Percentiles rank a stretch among this genome's conserved stretches.
These are phyloP conservation scores for Poecilia latipinna DNA, from an alignment of 2,113 vertebrate species.

Conservation along the genomic window DNA sequence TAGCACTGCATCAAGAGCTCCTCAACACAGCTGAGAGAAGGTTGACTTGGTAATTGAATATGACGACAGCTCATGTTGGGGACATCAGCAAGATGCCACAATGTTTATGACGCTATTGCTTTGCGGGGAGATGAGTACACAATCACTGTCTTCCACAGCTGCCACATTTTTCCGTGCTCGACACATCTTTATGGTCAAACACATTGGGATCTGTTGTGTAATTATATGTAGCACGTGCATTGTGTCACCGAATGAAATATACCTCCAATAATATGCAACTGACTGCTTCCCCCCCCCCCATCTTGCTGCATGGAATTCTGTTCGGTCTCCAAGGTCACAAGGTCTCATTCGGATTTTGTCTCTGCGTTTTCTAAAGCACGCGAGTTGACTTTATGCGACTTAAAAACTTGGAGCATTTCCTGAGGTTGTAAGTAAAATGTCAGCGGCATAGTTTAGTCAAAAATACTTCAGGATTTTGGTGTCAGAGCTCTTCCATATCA, in stretches of 20 bases:
- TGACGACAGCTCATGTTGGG: slow-evolving; percentile 62
- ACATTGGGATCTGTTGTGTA: slow-evolving; percentile 28
- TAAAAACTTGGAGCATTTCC: too few species aligned
- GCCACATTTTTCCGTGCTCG: slow-evolving; percentile 57
- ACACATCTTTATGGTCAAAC: slow-evolving; percentile 46
- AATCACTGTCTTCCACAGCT: slow-evolving; percentile 49
- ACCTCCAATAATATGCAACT: slow-evolving; percentile 9
- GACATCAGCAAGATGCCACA: slow-evolving; percentile 72
- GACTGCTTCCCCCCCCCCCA: not conserved
- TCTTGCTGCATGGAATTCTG: not conserved
- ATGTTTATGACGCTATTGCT: slow-evolving; percentile 73
- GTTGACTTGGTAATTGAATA: slow-evolving; percentile 67
- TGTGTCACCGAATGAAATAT: slow-evolving; percentile 24
- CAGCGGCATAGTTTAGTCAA: not conserved
- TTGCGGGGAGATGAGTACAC: slow-evolving; percentile 71
- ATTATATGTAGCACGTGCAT: slow-evolving; percentile 34
- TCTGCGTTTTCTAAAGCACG: too few species aligned
- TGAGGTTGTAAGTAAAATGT: not conserved
- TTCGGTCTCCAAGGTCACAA: slow-evolving; percentile 3
- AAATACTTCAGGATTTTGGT: not conserved
- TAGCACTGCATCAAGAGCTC: slow-evolving; percentile 61
- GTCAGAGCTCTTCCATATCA: not conserved
- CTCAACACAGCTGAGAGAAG: slow-evolving; percentile 61
- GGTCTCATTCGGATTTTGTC: not conserved
- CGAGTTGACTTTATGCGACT: too few species aligned